These are phyloP conservation scores for Lota lota DNA, from an alignment of 2,113 vertebrate genomes.

Conservation along the genomic window DNA sequence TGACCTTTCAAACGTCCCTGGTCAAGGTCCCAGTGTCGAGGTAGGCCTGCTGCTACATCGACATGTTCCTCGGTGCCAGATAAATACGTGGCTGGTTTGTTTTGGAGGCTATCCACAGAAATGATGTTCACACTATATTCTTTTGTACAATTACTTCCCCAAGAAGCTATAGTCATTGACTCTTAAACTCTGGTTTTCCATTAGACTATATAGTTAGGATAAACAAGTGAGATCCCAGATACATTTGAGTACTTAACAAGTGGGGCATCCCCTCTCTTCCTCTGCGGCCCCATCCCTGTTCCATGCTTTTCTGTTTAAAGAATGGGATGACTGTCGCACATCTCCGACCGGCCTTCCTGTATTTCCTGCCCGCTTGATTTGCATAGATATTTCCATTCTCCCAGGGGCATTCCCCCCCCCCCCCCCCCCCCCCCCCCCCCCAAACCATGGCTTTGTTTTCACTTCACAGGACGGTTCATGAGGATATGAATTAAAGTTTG, in stretches of 20 bases:
- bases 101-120: background rate
- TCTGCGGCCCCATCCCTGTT: constrained; percentile 14
- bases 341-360: constrained; percentile 13
- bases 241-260: background rate
- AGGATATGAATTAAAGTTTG: background rate
- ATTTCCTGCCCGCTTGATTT: constrained; percentile 19
- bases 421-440: background rate
- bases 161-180: background rate
- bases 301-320: constrained; percentile 12
- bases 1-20: too few relatives aligned
- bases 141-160: background rate
- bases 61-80: too few relatives aligned
- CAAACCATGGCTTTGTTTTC: constrained; percentile 6
- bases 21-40: too few relatives aligned
- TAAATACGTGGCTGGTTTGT: background rate
- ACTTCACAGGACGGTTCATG: constrained; percentile 1
- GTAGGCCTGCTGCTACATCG: too few relatives aligned
- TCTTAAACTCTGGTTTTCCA: background rate
- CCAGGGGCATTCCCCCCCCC: constrained; percentile 3
- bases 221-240: background rate
- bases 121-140: background rate
- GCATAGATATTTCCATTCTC: constrained; percentile 11
- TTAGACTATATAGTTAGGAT: background rate
- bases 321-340: constrained; percentile 12
- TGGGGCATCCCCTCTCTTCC: constrained; percentile 2